Base-by-base conservation (phyloP, 2,888 invertebrate genomes). In the Calameuta filiformis region DNA sequence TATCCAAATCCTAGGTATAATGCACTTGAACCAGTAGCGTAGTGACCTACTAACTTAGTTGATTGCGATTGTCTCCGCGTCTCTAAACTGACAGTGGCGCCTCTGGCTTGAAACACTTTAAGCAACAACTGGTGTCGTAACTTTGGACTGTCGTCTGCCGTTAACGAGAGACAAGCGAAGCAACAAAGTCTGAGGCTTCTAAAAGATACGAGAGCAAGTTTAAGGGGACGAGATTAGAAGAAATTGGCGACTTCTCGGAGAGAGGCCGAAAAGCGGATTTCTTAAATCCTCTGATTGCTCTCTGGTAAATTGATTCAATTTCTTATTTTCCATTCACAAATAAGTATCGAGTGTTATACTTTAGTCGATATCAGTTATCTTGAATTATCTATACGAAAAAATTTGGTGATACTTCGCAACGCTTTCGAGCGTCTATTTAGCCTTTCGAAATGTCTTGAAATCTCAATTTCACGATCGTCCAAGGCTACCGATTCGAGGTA, bases 1-100 rank as follows among this genome's bases (percentile, higher is more conserved):
- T 79, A 84, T 76, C 77, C 81, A 80, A 85, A 86, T 79, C 81
- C 81, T 76, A 77, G 76, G 80, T 79, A 80, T 76, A 74, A 75
- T 82, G 83, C 82, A 82, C 84, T 81, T 81, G 83, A 82, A 79
- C 76, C 81, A 77, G 75, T 78, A 79, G 81, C 84, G 81, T 81
- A 82, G 84, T 82, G 35, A 74, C 74, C 74, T 35, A 74, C 74
- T 74, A 35, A 74, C 74, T 74, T 74, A 74, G 35, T n/a, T 40
- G 74, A 35, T 74, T 35, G 74, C 37, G 35, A 35, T 31, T 56
- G 56, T 56, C 56, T 23, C 56, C 23, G 56, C 6, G 56, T 56
- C 23, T 56, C 23, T 56, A 9, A 56, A 9, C 56, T 23, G 56
- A 56, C 56, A 56, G 56, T 23, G 56, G 56, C 56, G 56, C 56